A percentile compares a stretch with the other conserved stretches of the same genome.
Conservation (phyloP, 2,797 vertebrate genomes). For the Gadopsis bispinosus region DNA sequence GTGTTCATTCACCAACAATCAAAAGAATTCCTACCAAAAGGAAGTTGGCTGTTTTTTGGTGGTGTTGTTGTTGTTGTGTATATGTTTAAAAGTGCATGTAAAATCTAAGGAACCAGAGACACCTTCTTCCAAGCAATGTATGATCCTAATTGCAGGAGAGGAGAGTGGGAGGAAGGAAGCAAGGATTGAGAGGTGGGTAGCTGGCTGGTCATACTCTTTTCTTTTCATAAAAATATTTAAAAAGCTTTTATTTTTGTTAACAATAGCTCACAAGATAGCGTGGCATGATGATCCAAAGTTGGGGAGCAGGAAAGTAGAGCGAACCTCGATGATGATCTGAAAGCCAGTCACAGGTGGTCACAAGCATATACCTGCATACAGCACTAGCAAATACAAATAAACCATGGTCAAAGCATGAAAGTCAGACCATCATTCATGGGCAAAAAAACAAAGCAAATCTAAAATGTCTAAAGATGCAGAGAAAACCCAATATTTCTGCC, state of each 20-base stretch:
- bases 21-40: background rate
- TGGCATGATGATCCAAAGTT: background rate
- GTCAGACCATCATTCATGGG: background rate
- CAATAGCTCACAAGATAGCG: background rate
- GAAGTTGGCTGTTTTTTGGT: background rate
- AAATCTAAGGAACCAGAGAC: background rate
- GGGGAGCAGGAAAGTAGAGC: background rate
- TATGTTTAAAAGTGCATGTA: too few relatives aligned
- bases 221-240: background rate
- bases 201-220: background rate
- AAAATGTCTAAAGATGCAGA: background rate
- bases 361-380: background rate
- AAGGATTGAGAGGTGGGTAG: background rate
- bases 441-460: background rate
- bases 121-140: background rate
- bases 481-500: slow-evolving; percentile 5
- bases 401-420: background rate
- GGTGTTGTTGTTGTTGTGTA: background rate
- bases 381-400: background rate
- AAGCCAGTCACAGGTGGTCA: background rate
- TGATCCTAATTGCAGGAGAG: background rate
- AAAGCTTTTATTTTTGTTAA: background rate
- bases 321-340: background rate
- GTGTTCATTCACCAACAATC: background rate
- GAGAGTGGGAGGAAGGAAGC: background rate